Percentiles rank a stretch among this genome's conserved stretches.
Evolutionary conservation across 2,113 vertebrate genomes (phyloP).

Genomic region (Brachionichthys hirsutus): DNA sequence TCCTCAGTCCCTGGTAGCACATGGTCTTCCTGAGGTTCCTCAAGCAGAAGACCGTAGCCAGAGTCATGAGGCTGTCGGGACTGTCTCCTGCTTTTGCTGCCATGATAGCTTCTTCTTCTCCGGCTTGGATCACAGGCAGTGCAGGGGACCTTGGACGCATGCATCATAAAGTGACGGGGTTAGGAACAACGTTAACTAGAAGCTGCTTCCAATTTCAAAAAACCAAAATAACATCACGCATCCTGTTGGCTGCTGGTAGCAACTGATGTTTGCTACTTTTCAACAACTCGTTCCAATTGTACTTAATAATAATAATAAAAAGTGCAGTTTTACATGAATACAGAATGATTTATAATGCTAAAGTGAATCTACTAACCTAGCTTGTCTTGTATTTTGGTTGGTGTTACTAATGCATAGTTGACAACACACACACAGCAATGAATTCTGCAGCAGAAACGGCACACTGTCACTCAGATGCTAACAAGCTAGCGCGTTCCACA

Average conservation of each 20-base stretch:
- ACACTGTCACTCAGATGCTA: conserved; percentile 30
- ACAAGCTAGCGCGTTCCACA: conserved; percentile 36
- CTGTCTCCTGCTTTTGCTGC: conserved; percentile 83
- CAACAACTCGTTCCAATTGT: conserved; percentile 11
- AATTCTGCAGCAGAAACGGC: conserved; percentile 17
- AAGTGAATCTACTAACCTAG: background rate
- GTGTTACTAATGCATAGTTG: conserved; percentile 11
- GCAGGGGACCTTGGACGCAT: conserved; percentile 45
- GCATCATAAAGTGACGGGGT: conserved; percentile 4
- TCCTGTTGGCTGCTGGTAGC: conserved; percentile 12
- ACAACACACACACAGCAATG: conserved; percentile 15
- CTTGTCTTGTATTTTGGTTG: background rate
- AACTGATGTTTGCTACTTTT: conserved; percentile 18
- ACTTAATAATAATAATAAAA: too few relatives aligned
- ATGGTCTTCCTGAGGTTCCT: conserved; percentile 92
- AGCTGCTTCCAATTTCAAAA: background rate
- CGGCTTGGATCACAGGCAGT: conserved; percentile 45
- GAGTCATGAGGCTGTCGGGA: conserved; percentile 90
- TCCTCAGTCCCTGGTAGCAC: conserved; percentile 88
- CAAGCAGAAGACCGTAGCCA: conserved; percentile 90
- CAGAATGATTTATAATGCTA: background rate
- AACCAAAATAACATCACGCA: too few relatives aligned
- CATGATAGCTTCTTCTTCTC: conserved; percentile 64
- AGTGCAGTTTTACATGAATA: background rate
- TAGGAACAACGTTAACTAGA: background rate